Percentiles rank a stretch among this genome's conserved stretches.
phyloP scores from a whole-genome alignment of 2,888 invertebrate genomes.

The Tridacna crocea region DNA sequence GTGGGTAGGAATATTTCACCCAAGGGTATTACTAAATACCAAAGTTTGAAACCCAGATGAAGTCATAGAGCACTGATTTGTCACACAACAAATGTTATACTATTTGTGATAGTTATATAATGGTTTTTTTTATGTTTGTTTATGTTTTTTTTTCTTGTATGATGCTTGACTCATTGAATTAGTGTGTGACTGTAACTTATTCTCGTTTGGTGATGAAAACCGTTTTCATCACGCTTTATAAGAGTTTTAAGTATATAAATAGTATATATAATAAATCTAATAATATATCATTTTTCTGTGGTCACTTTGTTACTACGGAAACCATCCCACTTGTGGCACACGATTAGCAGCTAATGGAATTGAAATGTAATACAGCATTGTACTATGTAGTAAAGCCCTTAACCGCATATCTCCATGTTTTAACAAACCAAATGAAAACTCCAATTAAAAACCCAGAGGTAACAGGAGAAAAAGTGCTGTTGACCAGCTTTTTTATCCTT shows the following conservation, averaged over 20 bases:
- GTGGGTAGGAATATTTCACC: neutral
- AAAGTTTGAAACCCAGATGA: neutral
- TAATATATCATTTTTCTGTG: constrained; percentile 25
- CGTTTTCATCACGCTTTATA: constrained; percentile 39
- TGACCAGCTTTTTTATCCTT: neutral
- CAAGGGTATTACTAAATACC: neutral
- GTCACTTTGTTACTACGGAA: constrained; percentile 27
- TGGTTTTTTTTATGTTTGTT: neutral
- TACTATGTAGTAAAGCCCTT: neutral
- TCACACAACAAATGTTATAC: constrained; percentile 48
- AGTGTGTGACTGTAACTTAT: constrained; percentile 54
- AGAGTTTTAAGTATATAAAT: constrained; percentile 37
- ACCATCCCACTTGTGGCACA: constrained; percentile 12
- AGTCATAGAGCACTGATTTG: constrained; percentile 36
- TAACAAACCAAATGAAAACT: neutral
- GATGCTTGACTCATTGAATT: constrained; percentile 47
- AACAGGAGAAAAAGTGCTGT: neutral
- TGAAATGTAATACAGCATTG: constrained; percentile 8
- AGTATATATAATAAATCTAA: constrained; percentile 27
- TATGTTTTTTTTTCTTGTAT: constrained; percentile 45
- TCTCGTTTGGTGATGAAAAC: constrained; percentile 44
- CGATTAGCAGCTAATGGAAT: constrained; percentile 21
- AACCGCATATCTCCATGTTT: neutral
- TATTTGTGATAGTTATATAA: constrained; percentile 59
- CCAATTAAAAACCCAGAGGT: neutral